These are phyloP conservation scores for Otocyon megalotis DNA, from an alignment of 2,113 vertebrate species.

Conservation along the genomic window DNA sequence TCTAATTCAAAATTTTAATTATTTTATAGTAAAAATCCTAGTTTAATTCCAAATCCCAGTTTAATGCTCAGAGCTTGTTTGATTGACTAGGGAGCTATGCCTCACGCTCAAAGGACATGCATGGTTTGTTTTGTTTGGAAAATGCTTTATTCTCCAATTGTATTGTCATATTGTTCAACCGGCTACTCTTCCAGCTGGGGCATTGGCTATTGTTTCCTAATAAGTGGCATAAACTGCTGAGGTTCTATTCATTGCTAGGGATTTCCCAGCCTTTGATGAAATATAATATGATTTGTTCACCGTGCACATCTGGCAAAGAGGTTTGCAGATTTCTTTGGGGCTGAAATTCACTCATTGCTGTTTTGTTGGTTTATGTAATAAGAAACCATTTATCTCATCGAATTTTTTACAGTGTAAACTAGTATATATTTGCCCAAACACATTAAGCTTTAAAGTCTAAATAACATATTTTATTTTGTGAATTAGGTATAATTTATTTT, in stretches of 20 bases:
- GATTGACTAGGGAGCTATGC: background rate
- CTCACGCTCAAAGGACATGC: background rate
- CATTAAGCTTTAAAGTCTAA: background rate
- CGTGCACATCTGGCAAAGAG: slow-evolving; percentile 52
- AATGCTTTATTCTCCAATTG: background rate
- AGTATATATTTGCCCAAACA: background rate
- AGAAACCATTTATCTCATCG: background rate
- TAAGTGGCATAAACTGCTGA: background rate
- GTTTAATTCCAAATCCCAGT: background rate
- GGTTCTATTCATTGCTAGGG: slow-evolving; percentile 34
- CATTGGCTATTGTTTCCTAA: slow-evolving; percentile 33
- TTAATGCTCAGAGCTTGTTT: background rate
- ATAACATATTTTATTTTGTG: background rate
- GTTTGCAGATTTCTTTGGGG: slow-evolving; percentile 21
- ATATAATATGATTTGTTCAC: slow-evolving; percentile 56
- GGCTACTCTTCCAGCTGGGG: slow-evolving; percentile 15
- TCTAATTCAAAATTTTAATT: slow-evolving; percentile 29
- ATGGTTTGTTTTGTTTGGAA: slow-evolving; percentile 42
- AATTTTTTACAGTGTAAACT: background rate
- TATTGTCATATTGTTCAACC: slow-evolving; percentile 23
- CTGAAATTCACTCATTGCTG: slow-evolving; percentile 1
- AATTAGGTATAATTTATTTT: background rate
- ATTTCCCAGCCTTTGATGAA: slow-evolving; percentile 53
- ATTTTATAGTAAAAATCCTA: background rate
- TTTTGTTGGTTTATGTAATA: background rate